A percentile compares a stretch with the other conserved stretches of the same genome.
These are phyloP conservation scores for Chloroclysta siterata DNA, from an alignment of 2,888 invertebrate species.

Conservation along the genomic window DNA sequence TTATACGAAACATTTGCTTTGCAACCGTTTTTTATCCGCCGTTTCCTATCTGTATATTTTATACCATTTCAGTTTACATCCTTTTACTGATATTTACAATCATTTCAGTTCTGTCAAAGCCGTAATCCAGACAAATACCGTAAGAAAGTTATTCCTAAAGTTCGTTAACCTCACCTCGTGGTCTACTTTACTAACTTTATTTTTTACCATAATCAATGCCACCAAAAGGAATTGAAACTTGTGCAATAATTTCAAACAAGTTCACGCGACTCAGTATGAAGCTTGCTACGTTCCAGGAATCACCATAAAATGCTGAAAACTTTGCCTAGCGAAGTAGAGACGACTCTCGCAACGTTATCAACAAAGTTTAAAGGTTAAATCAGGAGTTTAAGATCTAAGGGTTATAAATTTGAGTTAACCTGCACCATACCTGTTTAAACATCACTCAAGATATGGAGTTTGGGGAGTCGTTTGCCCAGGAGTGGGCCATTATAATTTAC, in stretches of 20 bases:
- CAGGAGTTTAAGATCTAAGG: not conserved
- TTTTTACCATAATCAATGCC: constrained; percentile 12
- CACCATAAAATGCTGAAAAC: not conserved
- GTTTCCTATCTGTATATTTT: not conserved
- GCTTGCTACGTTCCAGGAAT: constrained; percentile 8
- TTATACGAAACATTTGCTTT: not conserved
- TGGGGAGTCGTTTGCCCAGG: no score
- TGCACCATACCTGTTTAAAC: no score
- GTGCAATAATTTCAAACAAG: constrained; percentile 15
- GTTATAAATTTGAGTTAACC: not conserved
- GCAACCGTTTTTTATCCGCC: no score
- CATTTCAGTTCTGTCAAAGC: not conserved
- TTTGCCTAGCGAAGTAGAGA: constrained; percentile 5
- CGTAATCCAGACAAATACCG: not conserved
- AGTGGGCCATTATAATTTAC: no score
- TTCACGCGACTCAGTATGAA: constrained; percentile 25
- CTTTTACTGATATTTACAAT: not conserved
- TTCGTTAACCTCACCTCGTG: constrained; percentile 1
- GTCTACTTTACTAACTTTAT: not conserved
- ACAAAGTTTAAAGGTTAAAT: not conserved
- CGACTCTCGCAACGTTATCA: not conserved
- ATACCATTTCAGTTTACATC: not conserved
- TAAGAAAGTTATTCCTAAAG: constrained; percentile 1
- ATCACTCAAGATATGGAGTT: no score
- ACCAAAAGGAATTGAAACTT: constrained; percentile 15